These are phyloP conservation scores for Gonatopus flavifemur DNA, from an alignment of 1,140 invertebrate species.

Conservation along the genomic window DNA sequence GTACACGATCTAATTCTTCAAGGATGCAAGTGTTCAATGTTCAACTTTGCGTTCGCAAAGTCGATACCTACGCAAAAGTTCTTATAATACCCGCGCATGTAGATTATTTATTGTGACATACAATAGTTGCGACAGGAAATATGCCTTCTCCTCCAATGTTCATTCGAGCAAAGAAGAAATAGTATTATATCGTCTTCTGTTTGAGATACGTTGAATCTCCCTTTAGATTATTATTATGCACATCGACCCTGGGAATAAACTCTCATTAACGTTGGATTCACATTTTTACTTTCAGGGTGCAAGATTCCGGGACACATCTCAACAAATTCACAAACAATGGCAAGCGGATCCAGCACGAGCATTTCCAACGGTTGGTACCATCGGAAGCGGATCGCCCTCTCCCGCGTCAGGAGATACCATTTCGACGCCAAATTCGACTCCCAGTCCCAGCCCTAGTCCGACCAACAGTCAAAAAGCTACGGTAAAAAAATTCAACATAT, in stretches of 20 bases:
- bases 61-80: too few relatives aligned
- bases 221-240: too few relatives aligned
- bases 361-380: constrained; percentile 52
- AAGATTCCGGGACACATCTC: constrained; percentile 55
- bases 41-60: too few relatives aligned
- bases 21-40: constrained; percentile 24
- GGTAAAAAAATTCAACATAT: constrained; percentile 39
- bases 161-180: too few relatives aligned
- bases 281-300: constrained; percentile 40
- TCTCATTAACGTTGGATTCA: too few relatives aligned
- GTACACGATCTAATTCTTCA: constrained; percentile 25
- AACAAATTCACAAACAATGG: constrained; percentile 59
- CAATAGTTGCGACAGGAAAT: not conserved
- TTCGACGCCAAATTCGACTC: constrained; percentile 50
- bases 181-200: too few relatives aligned
- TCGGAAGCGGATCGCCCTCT: constrained; percentile 31
- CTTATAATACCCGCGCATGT: too few relatives aligned
- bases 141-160: too few relatives aligned
- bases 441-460: constrained; percentile 51
- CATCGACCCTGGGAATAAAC: too few relatives aligned
- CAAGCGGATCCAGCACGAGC: constrained; percentile 49
- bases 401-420: constrained; percentile 35
- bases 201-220: too few relatives aligned
- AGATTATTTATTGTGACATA: too few relatives aligned
- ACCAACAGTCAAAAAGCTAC: constrained; percentile 47